phyloP scores from a whole-genome alignment of 2,888 invertebrate genomes.

The Amphiduros pacificus region DNA sequence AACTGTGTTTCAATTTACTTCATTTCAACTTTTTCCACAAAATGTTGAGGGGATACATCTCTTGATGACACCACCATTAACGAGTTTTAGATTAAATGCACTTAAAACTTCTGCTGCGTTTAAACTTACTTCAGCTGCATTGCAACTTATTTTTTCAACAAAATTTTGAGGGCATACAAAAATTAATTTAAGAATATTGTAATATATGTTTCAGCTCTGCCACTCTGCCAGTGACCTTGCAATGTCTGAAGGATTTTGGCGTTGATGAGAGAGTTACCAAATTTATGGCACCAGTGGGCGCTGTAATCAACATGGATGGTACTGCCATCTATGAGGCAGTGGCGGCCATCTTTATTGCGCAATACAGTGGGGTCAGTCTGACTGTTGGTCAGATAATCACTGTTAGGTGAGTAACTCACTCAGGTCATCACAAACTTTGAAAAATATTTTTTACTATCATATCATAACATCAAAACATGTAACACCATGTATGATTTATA shows the following conservation, averaged over 20 bases:
- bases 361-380: conserved; percentile 57
- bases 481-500: background rate
- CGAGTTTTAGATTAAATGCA: too few species aligned
- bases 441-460: too few species aligned
- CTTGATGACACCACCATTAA: too few species aligned
- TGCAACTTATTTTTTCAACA: too few species aligned
- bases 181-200: too few species aligned
- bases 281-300: conserved; percentile 65
- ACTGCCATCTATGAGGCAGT: conserved; percentile 65
- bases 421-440: background rate
- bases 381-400: conserved; percentile 54
- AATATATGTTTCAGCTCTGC: conserved; percentile 63
- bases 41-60: too few species aligned
- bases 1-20: too few species aligned
- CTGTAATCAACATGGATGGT: conserved; percentile 64
- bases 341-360: conserved; percentile 64
- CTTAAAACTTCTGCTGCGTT: too few species aligned
- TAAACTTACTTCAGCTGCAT: too few species aligned
- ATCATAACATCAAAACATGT: too few species aligned
- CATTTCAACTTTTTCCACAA: too few species aligned
- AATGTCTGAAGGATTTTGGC: conserved; percentile 69
- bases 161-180: too few species aligned
- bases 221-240: conserved; percentile 70
- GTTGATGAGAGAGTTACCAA: conserved; percentile 70
- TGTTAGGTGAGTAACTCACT: conserved; percentile 44